Evolutionary conservation across 2,797 vertebrate genomes (phyloP).

Genomic region (Eidolon dupreanum): DNA sequence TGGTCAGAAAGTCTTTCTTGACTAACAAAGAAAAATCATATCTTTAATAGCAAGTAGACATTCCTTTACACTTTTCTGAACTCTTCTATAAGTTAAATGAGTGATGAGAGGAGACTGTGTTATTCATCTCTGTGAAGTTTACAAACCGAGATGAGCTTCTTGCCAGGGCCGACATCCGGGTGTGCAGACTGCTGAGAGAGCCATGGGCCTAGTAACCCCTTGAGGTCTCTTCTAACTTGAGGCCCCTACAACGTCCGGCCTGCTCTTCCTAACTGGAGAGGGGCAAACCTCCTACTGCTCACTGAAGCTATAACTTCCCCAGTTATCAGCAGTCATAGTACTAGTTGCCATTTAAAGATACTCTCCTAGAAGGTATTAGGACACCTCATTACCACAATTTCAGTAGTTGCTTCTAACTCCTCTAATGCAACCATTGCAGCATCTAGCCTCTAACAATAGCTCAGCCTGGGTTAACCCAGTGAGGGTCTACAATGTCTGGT

Average conservation of each 20-base stretch:
- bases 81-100: background rate
- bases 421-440: accelerated
- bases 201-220: background rate
- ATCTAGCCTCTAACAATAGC: accelerated
- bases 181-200: background rate
- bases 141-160: background rate
- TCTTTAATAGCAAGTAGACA: background rate
- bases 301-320: background rate
- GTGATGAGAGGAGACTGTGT: background rate
- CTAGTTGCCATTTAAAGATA: background rate
- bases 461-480: background rate
- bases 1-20: background rate
- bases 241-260: background rate
- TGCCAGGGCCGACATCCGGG: background rate
- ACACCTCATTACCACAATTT: background rate
- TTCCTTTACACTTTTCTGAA: background rate
- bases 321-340: background rate
- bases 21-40: background rate
- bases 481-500: background rate
- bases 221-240: background rate
- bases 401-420: background rate
- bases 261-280: background rate
- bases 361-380: background rate
- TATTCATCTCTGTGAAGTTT: background rate
- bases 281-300: background rate